phyloP scores from a whole-genome alignment of 2,888 invertebrate genomes.

The Tenodera sinensis region DNA sequence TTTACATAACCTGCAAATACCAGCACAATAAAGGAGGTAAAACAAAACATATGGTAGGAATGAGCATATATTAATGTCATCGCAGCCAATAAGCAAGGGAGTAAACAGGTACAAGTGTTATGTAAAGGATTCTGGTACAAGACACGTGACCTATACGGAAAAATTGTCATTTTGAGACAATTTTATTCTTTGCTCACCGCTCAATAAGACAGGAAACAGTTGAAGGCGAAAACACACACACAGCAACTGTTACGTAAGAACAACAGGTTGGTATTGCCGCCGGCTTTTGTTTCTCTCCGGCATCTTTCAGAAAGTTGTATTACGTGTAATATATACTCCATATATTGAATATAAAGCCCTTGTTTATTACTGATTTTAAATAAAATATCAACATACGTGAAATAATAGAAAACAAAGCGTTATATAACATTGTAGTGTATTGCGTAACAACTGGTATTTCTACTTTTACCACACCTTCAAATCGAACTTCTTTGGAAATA shows the following conservation, averaged over 20 bases:
- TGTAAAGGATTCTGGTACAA: background rate
- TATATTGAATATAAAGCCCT: no score
- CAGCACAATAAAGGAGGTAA: background rate
- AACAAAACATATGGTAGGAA: background rate
- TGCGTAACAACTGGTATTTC: no score
- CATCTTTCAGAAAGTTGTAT: no score
- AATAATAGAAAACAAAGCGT: no score
- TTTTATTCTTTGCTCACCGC: background rate
- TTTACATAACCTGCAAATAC: no score
- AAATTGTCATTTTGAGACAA: background rate
- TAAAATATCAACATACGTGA: no score
- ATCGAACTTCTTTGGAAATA: no score
- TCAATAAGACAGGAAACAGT: background rate
- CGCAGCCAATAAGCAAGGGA: background rate
- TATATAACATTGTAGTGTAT: no score
- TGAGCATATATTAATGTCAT: no score
- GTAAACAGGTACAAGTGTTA: background rate
- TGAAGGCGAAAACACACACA: background rate
- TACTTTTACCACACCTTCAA: no score
- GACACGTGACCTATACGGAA: background rate
- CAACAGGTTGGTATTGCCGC: background rate
- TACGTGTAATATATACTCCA: no score
- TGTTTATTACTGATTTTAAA: no score
- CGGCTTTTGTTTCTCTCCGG: background rate
- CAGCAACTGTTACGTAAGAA: background rate